Evolutionary conservation across 2,797 vertebrate genomes (phyloP), one percentile per base, ranked within the genome.

Genomic region (Geotrypetes seraphini): DNA sequence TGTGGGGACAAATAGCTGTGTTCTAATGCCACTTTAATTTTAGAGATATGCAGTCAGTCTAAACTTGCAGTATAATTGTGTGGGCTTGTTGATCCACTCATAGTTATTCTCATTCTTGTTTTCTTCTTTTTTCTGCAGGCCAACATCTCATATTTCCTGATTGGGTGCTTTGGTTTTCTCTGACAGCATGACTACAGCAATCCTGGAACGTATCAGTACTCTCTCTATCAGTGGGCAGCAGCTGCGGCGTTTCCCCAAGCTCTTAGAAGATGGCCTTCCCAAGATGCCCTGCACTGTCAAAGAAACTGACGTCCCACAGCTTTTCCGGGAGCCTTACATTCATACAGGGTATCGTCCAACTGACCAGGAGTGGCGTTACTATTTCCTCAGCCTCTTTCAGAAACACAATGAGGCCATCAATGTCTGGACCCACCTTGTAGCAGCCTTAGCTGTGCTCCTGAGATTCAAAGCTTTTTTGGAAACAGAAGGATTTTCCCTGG

Each of bases 291-390:
- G 85, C 42, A 93, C 91, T 0, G 82, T 95, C 11, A 24, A 35
- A 1, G 85, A 79, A 44, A 74, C 63, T 0, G 81, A 92, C 7
- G 89, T 97, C 13, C 91, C 89, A 0, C 57, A 61, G 41, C 81
- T 97, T 15, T 96, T 94, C 63, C 75, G 83, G 1, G 92, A 97
- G 71, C 92, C 90, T 0, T 93, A 88, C 65, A 90, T 97, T 67
- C 72, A 74, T 27, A 43, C 81, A 0, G 92, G 92, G 3, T 96
- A 94, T 73, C 85, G 90, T 3, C 90, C 89, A 7, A 50, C 69
- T 0, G 77, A 63, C 15, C 92, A 89, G 33, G 63, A 82, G 39
- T 96, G 92, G 92, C 75, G 71, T 10, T 92, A 86, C 67, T 93
- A 95, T 68, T 61, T 90, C 46, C 51, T 89, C 25, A 96, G 92